Evolutionary conservation across 2,888 invertebrate genomes (phyloP).

Genomic region (Tetheella fluctuosa): DNA sequence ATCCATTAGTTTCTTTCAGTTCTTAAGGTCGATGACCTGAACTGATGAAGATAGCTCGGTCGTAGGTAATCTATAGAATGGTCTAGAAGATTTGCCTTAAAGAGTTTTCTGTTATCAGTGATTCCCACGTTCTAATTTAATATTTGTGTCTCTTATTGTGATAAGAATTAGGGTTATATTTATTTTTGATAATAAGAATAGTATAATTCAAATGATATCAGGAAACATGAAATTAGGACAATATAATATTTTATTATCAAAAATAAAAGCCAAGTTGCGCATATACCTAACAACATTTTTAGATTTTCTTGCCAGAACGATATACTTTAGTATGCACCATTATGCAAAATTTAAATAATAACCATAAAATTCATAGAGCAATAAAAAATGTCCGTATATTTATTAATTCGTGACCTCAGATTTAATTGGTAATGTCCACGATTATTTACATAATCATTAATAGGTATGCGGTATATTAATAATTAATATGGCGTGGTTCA

Average conservation of each 20-base stretch:
- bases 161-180: slow-evolving; percentile 13
- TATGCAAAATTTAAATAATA: not conserved
- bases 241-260: not conserved
- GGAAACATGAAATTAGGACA: not conserved
- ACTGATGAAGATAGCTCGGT: not conserved
- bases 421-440: not conserved
- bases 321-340: not conserved
- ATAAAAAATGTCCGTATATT: slow-evolving; percentile 1
- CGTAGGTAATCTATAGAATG: not conserved
- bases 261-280: not conserved
- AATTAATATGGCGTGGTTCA: slow-evolving; percentile 2
- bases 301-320: not conserved
- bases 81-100: not conserved
- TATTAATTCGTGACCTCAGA: slow-evolving; percentile 3
- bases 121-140: slow-evolving; percentile 6
- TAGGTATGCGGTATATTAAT: not conserved
- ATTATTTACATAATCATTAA: not conserved
- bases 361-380: not conserved
- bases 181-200: not conserved
- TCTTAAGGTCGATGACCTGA: not conserved
- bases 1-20: not conserved
- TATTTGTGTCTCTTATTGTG: not conserved
- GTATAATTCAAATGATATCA: too few species aligned
- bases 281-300: too few species aligned
- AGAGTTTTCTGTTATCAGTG: not conserved